Conservation (phyloP, 2,113 vertebrate species). For the Hucho hucho region DNA sequence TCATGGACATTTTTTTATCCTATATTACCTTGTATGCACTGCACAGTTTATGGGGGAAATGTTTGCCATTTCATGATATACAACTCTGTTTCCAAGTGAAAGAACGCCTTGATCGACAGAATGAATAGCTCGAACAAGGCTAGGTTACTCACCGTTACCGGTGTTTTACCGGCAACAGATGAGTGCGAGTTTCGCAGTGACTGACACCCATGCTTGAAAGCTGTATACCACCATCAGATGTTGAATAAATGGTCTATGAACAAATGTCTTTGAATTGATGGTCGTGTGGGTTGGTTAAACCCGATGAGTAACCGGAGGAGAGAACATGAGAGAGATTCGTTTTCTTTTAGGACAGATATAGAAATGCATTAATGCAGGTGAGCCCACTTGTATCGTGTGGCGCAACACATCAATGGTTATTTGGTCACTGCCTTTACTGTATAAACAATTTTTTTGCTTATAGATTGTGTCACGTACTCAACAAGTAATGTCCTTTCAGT, state of each 20-base stretch:
- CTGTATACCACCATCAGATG: conserved; percentile 39
- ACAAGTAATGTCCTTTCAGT: no score
- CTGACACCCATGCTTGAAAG: conserved; percentile 63
- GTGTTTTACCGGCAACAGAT: conserved; percentile 75
- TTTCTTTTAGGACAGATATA: background rate
- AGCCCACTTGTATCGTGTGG: no score
- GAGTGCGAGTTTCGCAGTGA: conserved; percentile 62
- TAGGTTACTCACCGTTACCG: conserved; percentile 46
- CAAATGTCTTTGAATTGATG: background rate
- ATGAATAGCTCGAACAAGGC: conserved; percentile 29
- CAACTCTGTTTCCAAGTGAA: conserved; percentile 43
- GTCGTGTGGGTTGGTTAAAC: background rate
- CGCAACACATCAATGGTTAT: no score
- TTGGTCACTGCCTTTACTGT: no score
- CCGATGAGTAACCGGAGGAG: background rate
- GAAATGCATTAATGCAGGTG: background rate
- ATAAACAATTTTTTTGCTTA: no score
- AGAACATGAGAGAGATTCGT: background rate
- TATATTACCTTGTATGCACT: conserved; percentile 12
- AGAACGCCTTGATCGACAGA: conserved; percentile 42
- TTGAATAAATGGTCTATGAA: no score
- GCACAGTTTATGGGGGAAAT: conserved; percentile 15
- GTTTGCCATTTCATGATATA: conserved; percentile 18
- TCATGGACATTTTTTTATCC: background rate
- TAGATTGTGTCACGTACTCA: no score